These are phyloP conservation scores for Apis cerana DNA, from an alignment of 1,140 invertebrate genomes.

Conservation along the genomic window DNA sequence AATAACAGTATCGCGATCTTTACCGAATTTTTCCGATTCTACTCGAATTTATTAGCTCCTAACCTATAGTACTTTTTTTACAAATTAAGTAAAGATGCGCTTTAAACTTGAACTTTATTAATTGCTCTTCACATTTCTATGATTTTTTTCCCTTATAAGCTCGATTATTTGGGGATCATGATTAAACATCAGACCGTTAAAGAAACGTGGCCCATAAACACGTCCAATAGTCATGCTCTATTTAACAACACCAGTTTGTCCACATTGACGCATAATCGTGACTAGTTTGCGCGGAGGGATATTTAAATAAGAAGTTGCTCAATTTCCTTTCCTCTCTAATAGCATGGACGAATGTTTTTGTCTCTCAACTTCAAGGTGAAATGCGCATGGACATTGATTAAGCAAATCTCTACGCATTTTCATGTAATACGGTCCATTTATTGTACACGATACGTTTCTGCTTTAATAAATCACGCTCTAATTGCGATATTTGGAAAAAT, in stretches of 20 bases:
- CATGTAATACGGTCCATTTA: too few relatives aligned
- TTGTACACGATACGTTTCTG: too few relatives aligned
- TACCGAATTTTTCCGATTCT: too few relatives aligned
- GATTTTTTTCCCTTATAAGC: not conserved
- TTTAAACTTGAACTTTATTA: too few relatives aligned
- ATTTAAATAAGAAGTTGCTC: slow-evolving; percentile 5
- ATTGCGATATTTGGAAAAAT: too few relatives aligned
- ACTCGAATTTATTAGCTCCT: too few relatives aligned
- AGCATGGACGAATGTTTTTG: not conserved
- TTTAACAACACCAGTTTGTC: not conserved
- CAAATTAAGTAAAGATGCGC: too few relatives aligned
- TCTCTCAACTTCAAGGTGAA: not conserved
- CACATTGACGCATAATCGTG: not conserved
- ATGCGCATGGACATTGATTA: not conserved
- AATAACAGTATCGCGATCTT: too few relatives aligned
- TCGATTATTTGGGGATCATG: not conserved
- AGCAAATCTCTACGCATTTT: too few relatives aligned
- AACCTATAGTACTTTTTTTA: too few relatives aligned
- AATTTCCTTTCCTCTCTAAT: slow-evolving; percentile 22
- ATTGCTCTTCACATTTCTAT: too few relatives aligned
- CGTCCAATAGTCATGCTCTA: not conserved
- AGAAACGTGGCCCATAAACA: not conserved
- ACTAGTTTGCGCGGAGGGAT: not conserved
- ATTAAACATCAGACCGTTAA: not conserved
- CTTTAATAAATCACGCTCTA: too few relatives aligned